Percentiles rank a stretch among this genome's conserved stretches.
Conservation (phyloP, 2,888 invertebrate species). For the Onchidella celtica region DNA sequence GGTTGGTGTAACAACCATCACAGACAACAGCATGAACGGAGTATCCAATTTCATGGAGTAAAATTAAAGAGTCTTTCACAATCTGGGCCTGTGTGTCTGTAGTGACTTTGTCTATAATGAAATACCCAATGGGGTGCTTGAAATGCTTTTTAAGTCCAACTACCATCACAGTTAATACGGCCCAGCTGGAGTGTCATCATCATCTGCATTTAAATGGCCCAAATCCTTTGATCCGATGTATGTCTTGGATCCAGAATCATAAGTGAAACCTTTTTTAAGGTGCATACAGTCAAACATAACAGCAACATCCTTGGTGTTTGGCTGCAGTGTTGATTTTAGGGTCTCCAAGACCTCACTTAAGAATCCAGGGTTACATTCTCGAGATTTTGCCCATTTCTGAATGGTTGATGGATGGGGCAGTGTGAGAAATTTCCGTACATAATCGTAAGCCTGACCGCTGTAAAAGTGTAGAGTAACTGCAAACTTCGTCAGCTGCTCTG, state of each 20-base stretch:
- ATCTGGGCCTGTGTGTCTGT: slow-evolving; percentile 14
- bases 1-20: slow-evolving; percentile 27
- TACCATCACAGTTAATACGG: neutral
- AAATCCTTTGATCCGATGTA: slow-evolving; percentile 15
- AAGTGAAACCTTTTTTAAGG: slow-evolving; percentile 9
- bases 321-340: neutral
- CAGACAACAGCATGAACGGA: neutral
- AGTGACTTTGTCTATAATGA: slow-evolving; percentile 6
- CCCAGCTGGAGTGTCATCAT: neutral
- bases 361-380: slow-evolving; percentile 24
- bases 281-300: slow-evolving; percentile 33
- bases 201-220: slow-evolving; percentile 8
- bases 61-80: neutral
- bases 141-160: slow-evolving; percentile 27
- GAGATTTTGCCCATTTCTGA: slow-evolving; percentile 15
- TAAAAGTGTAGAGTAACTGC: slow-evolving; percentile 33
- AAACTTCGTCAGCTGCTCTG: slow-evolving; percentile 24
- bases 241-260: slow-evolving; percentile 8
- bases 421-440: slow-evolving; percentile 11
- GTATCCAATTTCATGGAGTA: neutral
- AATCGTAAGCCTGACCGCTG: slow-evolving; percentile 32
- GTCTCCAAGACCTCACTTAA: slow-evolving; percentile 10
- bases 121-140: slow-evolving; percentile 9
- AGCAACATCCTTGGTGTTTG: neutral
- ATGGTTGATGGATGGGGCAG: slow-evolving; percentile 29